A percentile compares a stretch with the other conserved stretches of the same genome.
These are phyloP conservation scores for Synanthedon andrenaeformis DNA, from an alignment of 2,888 invertebrate species.

Conservation along the genomic window DNA sequence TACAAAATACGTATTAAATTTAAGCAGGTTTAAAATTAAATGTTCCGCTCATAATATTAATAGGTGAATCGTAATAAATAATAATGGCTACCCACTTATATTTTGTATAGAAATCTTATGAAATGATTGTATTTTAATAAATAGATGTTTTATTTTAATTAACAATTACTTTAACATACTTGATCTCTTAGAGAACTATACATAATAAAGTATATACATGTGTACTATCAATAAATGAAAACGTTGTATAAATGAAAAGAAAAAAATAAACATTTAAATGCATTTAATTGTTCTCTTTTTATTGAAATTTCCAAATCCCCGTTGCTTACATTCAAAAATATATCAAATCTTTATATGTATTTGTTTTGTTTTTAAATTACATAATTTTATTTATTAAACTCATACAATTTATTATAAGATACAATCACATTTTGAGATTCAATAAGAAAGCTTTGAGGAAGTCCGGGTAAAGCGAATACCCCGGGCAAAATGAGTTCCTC, in stretches of 20 bases:
- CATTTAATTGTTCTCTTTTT: not conserved
- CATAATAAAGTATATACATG: not conserved
- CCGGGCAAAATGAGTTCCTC: not conserved
- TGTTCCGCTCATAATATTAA: conserved; percentile 8
- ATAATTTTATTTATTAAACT: too few relatives aligned
- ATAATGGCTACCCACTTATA: conserved; percentile 27
- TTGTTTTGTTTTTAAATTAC: too few relatives aligned
- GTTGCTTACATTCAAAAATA: too few relatives aligned
- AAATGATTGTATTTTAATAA: conserved; percentile 31
- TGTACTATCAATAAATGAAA: not conserved
- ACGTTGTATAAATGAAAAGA: conserved; percentile 3
- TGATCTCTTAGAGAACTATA: conserved; percentile 4
- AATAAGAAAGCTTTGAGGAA: not conserved
- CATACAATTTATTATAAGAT: too few relatives aligned
- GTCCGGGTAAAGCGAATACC: not conserved
- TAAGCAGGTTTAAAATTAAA: conserved; percentile 9
- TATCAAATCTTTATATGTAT: too few relatives aligned
- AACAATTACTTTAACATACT: conserved; percentile 13
- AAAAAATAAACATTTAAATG: not conserved
- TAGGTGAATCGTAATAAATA: conserved; percentile 4
- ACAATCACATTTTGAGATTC: too few relatives aligned
- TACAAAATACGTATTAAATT: not conserved
- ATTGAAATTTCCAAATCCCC: too few relatives aligned
- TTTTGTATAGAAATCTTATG: conserved; percentile 31
- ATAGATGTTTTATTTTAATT: conserved; percentile 33